phyloP scores from a whole-genome alignment of 2,888 invertebrate species.

The Gerosis bhagava region DNA sequence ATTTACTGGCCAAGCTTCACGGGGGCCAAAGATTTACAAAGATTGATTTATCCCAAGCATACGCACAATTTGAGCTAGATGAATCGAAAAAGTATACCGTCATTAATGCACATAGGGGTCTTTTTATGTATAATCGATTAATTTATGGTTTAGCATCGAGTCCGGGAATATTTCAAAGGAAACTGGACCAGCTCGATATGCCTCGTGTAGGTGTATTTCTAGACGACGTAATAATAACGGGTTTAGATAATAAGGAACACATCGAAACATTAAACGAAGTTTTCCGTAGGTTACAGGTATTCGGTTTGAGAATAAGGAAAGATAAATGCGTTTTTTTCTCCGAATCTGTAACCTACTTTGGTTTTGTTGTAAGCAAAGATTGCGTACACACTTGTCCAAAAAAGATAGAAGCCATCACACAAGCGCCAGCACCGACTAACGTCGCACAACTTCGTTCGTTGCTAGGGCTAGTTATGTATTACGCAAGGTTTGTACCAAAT shows the following conservation, averaged over 20 bases:
- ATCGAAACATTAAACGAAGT: background rate
- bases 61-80: background rate
- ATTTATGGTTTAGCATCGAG: constrained; percentile 2
- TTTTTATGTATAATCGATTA: background rate
- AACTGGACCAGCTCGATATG: background rate
- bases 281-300: background rate
- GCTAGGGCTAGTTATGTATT: constrained; percentile 3
- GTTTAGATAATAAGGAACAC: background rate
- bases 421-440: no score
- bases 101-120: constrained; percentile 1
- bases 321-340: constrained; percentile 3
- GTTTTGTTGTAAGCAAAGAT: background rate
- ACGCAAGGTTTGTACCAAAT: constrained; percentile 1
- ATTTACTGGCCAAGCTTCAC: constrained; percentile 13
- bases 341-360: background rate
- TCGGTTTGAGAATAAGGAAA: constrained; percentile 1
- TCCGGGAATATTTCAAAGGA: constrained; percentile 1
- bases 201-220: constrained; percentile 1
- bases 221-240: constrained; percentile 1
- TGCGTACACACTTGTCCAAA: background rate
- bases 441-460: background rate
- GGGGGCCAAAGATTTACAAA: constrained; percentile 11
- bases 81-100: constrained; percentile 1
- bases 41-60: background rate
- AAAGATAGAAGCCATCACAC: background rate